phyloP scores from a whole-genome alignment of 2,888 invertebrate species.

The Tridacna crocea region DNA sequence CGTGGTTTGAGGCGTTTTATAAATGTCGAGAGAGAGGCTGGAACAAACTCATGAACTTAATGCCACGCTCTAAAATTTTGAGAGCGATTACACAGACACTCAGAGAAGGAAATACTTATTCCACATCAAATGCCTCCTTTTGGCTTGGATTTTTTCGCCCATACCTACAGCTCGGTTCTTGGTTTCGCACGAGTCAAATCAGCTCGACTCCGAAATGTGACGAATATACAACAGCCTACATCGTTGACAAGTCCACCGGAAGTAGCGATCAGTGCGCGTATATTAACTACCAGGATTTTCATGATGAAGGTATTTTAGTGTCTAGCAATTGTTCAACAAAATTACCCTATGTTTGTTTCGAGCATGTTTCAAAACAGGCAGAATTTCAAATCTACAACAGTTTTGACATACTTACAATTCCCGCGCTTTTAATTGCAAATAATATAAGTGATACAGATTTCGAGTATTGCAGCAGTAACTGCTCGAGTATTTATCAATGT shows the following conservation, averaged over 20 bases:
- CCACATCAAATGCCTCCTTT: conserved; percentile 2
- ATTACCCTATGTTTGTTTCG: background rate
- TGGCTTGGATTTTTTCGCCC: conserved; percentile 23
- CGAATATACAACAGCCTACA: background rate
- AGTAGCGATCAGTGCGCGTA: conserved; percentile 9
- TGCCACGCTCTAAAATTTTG: background rate
- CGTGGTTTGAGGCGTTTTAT: conserved; percentile 17
- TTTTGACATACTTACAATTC: background rate
- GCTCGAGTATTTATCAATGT: background rate
- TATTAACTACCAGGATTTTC: background rate
- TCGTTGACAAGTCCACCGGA: background rate
- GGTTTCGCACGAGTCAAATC: background rate
- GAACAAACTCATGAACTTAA: background rate
- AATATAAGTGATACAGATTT: background rate
- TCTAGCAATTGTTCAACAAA: conserved; percentile 8
- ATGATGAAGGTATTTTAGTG: background rate
- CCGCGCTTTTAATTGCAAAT: background rate
- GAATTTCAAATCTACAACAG: conserved; percentile 4
- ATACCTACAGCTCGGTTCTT: background rate
- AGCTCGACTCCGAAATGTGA: background rate
- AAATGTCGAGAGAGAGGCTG: conserved; percentile 7
- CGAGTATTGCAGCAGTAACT: background rate
- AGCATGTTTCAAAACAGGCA: background rate
- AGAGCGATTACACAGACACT: background rate
- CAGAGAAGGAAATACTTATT: background rate